Evolutionary conservation across 2,797 vertebrate species (phyloP).

Genomic region (Rhincodon typus): DNA sequence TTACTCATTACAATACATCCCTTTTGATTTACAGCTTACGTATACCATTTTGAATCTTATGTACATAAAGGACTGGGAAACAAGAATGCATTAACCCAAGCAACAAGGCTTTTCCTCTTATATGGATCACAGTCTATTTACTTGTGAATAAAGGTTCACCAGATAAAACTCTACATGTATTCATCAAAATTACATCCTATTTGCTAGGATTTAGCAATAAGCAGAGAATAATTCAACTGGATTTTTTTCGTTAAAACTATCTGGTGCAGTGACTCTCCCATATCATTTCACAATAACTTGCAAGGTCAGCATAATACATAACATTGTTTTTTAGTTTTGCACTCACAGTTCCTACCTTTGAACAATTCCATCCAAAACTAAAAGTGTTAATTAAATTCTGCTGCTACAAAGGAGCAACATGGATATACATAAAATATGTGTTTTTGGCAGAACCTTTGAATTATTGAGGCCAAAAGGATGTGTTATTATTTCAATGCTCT

Average conservation of each 20-base stretch:
- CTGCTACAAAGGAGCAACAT: neutral
- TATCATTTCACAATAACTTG: neutral
- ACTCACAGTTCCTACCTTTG: neutral
- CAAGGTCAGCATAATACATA: neutral
- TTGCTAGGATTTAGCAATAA: neutral
- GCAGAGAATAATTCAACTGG: neutral
- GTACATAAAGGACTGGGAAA: neutral
- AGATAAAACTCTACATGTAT: neutral
- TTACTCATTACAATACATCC: neutral
- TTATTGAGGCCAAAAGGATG: no score
- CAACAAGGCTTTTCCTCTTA: neutral
- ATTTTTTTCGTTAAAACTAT: neutral
- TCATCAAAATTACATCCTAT: neutral
- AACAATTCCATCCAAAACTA: neutral
- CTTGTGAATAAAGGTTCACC: neutral
- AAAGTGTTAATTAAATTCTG: neutral
- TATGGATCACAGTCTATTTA: neutral
- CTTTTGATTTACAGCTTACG: neutral
- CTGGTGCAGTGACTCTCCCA: neutral
- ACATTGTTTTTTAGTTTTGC: slow-evolving; percentile 10
- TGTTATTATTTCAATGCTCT: neutral
- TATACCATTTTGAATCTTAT: neutral
- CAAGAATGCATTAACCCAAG: neutral
- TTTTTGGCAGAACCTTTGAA: neutral
- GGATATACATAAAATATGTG: no score